Base-by-base conservation (phyloP, 2,888 invertebrate species). In the Stegophylla sp. region DNA sequence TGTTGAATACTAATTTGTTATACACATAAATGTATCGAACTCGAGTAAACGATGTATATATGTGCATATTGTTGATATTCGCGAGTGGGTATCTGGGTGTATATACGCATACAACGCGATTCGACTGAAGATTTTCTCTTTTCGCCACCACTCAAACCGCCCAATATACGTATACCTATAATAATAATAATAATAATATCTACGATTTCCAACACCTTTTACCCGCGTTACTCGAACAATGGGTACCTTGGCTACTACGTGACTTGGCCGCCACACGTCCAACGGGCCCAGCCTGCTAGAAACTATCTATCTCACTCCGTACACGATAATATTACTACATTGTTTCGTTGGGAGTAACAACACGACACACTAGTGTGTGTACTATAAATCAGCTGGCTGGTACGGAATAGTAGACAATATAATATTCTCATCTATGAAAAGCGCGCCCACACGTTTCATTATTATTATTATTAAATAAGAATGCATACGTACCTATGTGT, bases 161-260 rank as follows among this genome's bases (percentile, higher is more conserved):
- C 3, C 23, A 72, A 9, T 10, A 12, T 53, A 23, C 0, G 26
- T 51, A 34, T 15, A 61, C n/a, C n/a, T n/a, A n/a, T n/a, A n/a
- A n/a, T n/a, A n/a, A n/a, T n/a, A n/a, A n/a, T 63, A 34, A 15
- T 45, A 26, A 73, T 45, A 66, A 51, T 53, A n/a, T 48, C 48
- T n/a, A 66, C 66, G 56, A 59, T 77, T 77, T 79, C 45, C 59
- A 79, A 79, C 69, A 48, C 77, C 77, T 79, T 76, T 69, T 77
- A 59, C 67, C n/a, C 59, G 34, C 63, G 66, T 41, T 26, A 17
- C 20, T 7, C 15, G 69, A 69, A 69, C 77, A 79, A 79, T 79
- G 59, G 69, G 12, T 17, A 17, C 75, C 51, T 10, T 15, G 7
- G 20, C 41, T 20, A 20, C 43, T 79, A 79, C 77, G 77, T 79